Evolutionary conservation across 2,113 vertebrate genomes (phyloP), one percentile per base, ranked within the genome.

Genomic region (Heliornis fulica): DNA sequence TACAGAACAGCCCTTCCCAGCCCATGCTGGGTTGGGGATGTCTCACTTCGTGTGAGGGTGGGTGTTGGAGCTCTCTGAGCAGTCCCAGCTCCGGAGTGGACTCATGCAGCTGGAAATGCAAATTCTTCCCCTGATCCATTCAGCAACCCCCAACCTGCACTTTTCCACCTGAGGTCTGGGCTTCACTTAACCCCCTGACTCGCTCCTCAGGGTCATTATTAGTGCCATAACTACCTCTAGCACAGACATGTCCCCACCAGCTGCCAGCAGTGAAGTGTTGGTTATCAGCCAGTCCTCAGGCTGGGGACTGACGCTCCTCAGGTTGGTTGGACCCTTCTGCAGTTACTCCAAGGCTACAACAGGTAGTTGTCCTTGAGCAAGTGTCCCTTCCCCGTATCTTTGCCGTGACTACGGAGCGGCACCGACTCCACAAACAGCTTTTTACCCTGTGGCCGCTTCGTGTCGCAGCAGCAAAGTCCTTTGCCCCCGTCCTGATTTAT

Each of bases 251-350:
- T 60, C 43, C 65, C 9, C 11, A 11, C 34, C 4, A 3, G 53
- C 54, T 11, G 14, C 26, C 36, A 3, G 41, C 25, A 21, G 45
- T 3, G 9, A 18, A 18, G 32, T 6, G 28, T 17, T 15, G 22
- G 22, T 8, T 22, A 9, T 10, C n/a, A 7, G 41, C n/a, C 22
- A 2, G 40, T 2, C 31, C 50, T 36, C 9, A 0, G 29, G 29
- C 46, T 13, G 2, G 1, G 1, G 40, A 8, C 7, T 5, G 26
- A 0, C 11, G 6, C 10, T 6, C 43, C 53, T 5, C 11, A 2
- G 10, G 25, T 9, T 9, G 9, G 54, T 11, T 14, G 19, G 53
- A 28, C 38, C 25, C 38, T 21, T 14, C 8, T 3, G 40, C 1
- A 2, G 40, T 25, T 4, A 7, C 12, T 1, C 50, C 5, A 50